These are phyloP conservation scores for Gymnothorax reevesii DNA, from an alignment of 2,797 vertebrate species.

Conservation along the genomic window DNA sequence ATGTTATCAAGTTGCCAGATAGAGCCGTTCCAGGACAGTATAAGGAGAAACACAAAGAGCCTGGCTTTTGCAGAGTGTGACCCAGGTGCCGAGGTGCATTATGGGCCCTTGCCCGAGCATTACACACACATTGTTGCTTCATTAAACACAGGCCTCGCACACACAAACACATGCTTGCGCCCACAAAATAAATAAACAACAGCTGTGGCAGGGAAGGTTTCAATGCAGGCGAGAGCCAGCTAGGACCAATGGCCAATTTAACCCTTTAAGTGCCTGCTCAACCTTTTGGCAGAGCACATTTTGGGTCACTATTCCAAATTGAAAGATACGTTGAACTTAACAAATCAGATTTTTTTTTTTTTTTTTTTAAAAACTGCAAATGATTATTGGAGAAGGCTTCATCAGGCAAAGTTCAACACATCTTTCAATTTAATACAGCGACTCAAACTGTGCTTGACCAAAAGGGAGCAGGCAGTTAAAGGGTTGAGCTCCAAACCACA, in stretches of 20 bases:
- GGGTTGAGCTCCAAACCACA: too few relatives aligned
- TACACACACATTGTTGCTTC: not conserved
- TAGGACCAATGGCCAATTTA: not conserved
- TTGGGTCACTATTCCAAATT: too few relatives aligned
- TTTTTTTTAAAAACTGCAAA: too few relatives aligned
- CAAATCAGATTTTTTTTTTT: too few relatives aligned
- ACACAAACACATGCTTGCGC: not conserved
- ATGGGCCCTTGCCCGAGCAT: not conserved
- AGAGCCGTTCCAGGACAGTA: not conserved
- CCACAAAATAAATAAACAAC: constrained; percentile 5
- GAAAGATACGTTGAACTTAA: too few relatives aligned
- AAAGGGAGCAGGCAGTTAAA: too few relatives aligned
- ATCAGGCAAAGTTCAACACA: too few relatives aligned
- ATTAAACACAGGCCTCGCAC: not conserved
- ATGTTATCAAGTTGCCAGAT: not conserved
- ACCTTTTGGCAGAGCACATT: too few relatives aligned
- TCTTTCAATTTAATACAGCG: too few relatives aligned
- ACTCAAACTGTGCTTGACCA: too few relatives aligned
- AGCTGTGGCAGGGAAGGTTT: constrained; percentile 8
- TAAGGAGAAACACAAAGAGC: constrained; percentile 10
- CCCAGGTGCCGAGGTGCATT: not conserved
- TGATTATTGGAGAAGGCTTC: too few relatives aligned
- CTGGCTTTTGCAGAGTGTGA: not conserved
- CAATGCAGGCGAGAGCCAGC: not conserved
- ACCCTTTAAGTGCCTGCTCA: too few relatives aligned